phyloP scores from a whole-genome alignment of 2,113 vertebrate species.

The Xiphophorus maculatus region DNA sequence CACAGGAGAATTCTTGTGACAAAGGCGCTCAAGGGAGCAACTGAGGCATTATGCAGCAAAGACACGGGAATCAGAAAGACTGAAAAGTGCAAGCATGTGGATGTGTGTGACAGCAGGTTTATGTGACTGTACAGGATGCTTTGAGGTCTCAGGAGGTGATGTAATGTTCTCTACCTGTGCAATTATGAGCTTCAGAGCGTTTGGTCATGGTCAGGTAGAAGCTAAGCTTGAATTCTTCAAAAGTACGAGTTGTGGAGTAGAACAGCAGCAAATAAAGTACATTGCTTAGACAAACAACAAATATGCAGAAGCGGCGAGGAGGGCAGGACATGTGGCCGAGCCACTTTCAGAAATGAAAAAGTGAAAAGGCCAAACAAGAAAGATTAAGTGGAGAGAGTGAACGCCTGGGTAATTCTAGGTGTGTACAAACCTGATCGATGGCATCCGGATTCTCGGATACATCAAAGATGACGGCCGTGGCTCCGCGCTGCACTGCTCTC shows the following conservation, averaged over 20 bases:
- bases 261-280: slow-evolving; percentile 52
- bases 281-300: slow-evolving; percentile 45
- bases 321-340: slow-evolving; percentile 31
- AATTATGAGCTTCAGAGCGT: slow-evolving; percentile 70
- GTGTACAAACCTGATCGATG: slow-evolving; percentile 91
- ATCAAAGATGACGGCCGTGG: slow-evolving; percentile 98
- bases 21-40: slow-evolving; percentile 57
- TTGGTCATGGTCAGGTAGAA: slow-evolving; percentile 68
- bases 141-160: slow-evolving; percentile 42
- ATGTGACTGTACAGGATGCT: slow-evolving; percentile 17
- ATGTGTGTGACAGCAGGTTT: not conserved
- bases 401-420: slow-evolving; percentile 19
- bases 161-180: slow-evolving; percentile 66
- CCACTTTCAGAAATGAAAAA: slow-evolving; percentile 17
- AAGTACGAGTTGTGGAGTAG: slow-evolving; percentile 33
- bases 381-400: slow-evolving; percentile 8
- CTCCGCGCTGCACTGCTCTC: slow-evolving; percentile 95
- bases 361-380: not conserved
- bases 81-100: slow-evolving; percentile 8
- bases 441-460: slow-evolving; percentile 99
- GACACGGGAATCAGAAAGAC: slow-evolving; percentile 31
- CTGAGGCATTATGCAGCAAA: slow-evolving; percentile 43
- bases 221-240: slow-evolving; percentile 47
- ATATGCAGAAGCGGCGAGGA: slow-evolving; percentile 10
- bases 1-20: slow-evolving; percentile 72